Evolutionary conservation across 2,113 vertebrate species (phyloP).

Genomic region (Phyllostomus discolor): DNA sequence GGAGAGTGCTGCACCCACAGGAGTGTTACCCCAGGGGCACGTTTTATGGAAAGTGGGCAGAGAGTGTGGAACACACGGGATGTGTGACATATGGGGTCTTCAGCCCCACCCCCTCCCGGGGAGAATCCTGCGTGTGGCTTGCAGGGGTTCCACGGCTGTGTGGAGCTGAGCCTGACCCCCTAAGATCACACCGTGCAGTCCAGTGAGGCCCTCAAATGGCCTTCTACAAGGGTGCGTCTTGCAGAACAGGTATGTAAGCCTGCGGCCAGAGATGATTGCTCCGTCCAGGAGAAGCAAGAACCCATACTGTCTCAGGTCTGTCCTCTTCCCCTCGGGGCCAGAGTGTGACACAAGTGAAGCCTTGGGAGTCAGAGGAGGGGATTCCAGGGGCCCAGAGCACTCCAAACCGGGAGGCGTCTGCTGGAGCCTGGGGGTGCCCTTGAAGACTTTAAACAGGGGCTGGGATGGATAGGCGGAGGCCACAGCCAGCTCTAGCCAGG

Average conservation of each 20-base stretch:
- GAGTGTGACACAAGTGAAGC: neutral
- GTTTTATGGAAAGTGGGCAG: neutral
- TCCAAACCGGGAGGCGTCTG: neutral
- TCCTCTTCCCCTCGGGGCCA: too few relatives aligned
- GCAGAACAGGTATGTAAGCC: neutral
- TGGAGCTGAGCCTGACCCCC: too few relatives aligned
- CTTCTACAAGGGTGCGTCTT: neutral
- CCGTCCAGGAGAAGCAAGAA: neutral
- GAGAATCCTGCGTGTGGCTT: neutral
- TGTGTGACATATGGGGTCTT: neutral
- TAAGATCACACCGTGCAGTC: neutral
- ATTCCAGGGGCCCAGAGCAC: neutral
- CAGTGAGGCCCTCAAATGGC: neutral
- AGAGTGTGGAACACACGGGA: neutral
- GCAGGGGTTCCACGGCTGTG: neutral
- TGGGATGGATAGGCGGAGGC: too few relatives aligned
- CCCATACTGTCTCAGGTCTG: neutral
- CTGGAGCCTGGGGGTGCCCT: neutral
- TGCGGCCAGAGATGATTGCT: neutral
- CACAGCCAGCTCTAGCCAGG: neutral
- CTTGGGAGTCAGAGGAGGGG: too few relatives aligned
- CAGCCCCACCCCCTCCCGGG: too few relatives aligned
- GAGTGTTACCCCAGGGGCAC: rapidly evolving
- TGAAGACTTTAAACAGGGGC: neutral
- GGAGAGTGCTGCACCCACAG: rapidly evolving